These are phyloP conservation scores for Scolopax rusticola DNA, from an alignment of 2,797 vertebrate species.

Conservation along the genomic window DNA sequence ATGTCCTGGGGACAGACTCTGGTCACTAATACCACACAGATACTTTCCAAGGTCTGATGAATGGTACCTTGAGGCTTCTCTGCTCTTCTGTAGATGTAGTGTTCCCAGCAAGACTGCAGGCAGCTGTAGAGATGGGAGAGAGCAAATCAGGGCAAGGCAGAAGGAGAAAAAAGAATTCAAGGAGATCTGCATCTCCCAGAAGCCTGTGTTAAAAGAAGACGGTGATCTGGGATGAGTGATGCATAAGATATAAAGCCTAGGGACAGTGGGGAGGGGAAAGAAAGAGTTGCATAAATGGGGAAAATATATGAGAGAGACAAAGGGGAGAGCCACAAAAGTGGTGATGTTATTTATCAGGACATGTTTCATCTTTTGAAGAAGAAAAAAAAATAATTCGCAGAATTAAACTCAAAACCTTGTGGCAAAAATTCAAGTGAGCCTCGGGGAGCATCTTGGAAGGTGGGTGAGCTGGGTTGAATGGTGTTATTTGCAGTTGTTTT, in stretches of 20 bases:
- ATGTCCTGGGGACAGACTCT: not conserved
- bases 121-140: not conserved
- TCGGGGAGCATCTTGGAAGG: not conserved
- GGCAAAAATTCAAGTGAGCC: not conserved
- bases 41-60: not conserved
- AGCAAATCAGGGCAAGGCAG: constrained; percentile 6
- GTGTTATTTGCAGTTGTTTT: not conserved
- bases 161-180: not conserved
- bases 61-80: not conserved
- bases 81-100: not conserved
- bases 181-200: constrained; percentile 7
- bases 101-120: not conserved
- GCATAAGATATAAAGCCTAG: not conserved
- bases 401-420: not conserved
- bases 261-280: not conserved
- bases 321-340: not conserved
- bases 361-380: not conserved
- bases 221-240: constrained; percentile 46
- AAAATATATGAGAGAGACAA: not conserved
- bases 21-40: not conserved
- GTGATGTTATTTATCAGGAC: not conserved
- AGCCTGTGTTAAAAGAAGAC: not conserved
- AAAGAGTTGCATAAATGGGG: not conserved
- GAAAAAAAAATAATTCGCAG: not conserved
- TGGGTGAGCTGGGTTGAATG: not conserved